A percentile compares a stretch with the other conserved stretches of the same genome.
phyloP scores from a whole-genome alignment of 2,888 invertebrate genomes.

The Gandaritis pyraliata region DNA sequence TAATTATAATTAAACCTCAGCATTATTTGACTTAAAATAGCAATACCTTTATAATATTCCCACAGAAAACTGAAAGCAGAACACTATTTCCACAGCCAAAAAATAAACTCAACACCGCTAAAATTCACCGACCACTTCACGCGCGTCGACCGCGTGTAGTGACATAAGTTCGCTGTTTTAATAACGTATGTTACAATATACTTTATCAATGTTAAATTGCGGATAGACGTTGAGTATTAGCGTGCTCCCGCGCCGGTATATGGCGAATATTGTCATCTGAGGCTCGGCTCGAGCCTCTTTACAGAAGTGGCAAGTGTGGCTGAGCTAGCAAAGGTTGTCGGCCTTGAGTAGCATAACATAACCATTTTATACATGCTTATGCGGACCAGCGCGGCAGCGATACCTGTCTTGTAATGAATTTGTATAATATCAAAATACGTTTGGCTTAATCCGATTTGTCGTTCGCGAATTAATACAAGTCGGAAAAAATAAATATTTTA shows the following conservation, averaged over 20 bases:
- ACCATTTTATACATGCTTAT: constrained; percentile 49
- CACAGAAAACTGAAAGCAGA: neutral
- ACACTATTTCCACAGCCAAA: constrained; percentile 9
- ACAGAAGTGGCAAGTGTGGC: constrained; percentile 17
- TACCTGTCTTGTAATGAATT: constrained; percentile 55
- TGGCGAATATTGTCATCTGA: constrained; percentile 73
- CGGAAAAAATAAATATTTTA: too few relatives aligned
- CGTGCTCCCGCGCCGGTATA: constrained; percentile 55
- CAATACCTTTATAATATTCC: constrained; percentile 11
- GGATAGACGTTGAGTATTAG: constrained; percentile 12
- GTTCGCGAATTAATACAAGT: neutral
- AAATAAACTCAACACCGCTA: constrained; percentile 3
- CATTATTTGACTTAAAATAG: too few relatives aligned
- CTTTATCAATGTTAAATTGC: constrained; percentile 23
- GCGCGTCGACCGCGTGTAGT: constrained; percentile 29
- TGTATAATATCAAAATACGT: constrained; percentile 6
- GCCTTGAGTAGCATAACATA: constrained; percentile 58
- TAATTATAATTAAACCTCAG: too few relatives aligned
- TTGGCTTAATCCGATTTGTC: neutral
- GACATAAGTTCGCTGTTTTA: constrained; percentile 38
- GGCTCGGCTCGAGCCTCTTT: constrained; percentile 26
- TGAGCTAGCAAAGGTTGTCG: constrained; percentile 57
- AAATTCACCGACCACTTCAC: constrained; percentile 14
- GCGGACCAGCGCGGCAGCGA: constrained; percentile 38
- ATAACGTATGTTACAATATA: neutral